Evolutionary conservation across 2,797 vertebrate species (phyloP), one percentile per base, ranked within the genome.

Genomic region (Merluccius polli): DNA sequence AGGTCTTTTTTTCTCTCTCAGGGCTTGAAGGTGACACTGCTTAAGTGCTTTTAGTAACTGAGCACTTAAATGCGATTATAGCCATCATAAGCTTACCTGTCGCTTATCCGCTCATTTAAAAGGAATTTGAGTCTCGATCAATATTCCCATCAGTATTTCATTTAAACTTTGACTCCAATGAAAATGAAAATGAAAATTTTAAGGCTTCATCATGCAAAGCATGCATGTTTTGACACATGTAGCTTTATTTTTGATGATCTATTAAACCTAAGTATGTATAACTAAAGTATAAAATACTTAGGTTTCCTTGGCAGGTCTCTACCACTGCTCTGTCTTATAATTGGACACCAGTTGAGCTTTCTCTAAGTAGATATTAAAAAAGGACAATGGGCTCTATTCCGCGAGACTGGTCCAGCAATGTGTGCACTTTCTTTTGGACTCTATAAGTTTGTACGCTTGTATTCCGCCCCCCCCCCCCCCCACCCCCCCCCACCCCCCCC

Each of bases 301-400:
- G 52, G 16, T 59, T 59, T 59, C 16, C n/a, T 59, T 10, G 52
- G 52, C 52, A 59, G 52, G 21, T 21, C 52, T 35, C 33, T 24
- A 21, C 52, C 52, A 27, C 59, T 27, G 59, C 59, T 27, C 59
- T 31, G 18, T 75, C 80, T 73, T 79, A 91, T 85, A 91, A 89
- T 27, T 90, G 89, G 90, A 92, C 92, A 93, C 88, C 85, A 92
- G 92, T 93, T 82, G 87, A 89, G 91, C 91, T 83, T 78, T 91
- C 92, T 89, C 88, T 87, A 88, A 87, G 86, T 87, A 88, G 90
- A 93, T 93, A 93, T 92, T 87, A 93, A 91, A 94, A 93, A 81
- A 84, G 84, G 89, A 94, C 93, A 95, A 96, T 94, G 88, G 89
- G 85, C 79, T 85, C 83, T 85, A 87, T 90, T 90, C 90, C 89